Evolutionary conservation across 2,113 vertebrate genomes (phyloP), one percentile per base, ranked within the genome.

Genomic region (Caretta caretta): DNA sequence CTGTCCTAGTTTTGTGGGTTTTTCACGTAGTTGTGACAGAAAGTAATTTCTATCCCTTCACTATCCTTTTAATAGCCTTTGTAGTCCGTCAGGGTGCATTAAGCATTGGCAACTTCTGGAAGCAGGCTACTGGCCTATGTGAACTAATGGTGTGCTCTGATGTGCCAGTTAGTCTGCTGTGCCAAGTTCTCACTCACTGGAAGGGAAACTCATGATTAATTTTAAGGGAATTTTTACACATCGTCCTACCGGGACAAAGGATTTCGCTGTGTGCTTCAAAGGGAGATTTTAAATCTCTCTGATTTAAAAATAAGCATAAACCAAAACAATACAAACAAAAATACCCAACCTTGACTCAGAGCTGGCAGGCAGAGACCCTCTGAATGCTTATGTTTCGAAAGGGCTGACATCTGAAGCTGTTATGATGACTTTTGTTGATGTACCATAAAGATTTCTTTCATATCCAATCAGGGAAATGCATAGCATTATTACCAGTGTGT

Each of bases 31-130:
- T 78, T 90, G 89, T 8, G 83, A 92, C 95, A 97, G 69, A 94
- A 93, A 97, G 94, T 92, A 95, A 96, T 97, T 96, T 94, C 81
- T 69, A 90, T 88, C 96, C 84, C 83, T 76, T 80, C 83, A 81
- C 75, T 97, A 95, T 96, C 94, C 92, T 95, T 95, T 93, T 95
- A 94, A 88, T 95, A 96, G 93, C 93, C 92, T 95, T 92, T 94
- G 89, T 94, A 87, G 94, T 96, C 96, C 96, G 89, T 95, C 90
- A 91, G 84, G 90, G 83, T 75, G 59, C 87, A 86, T 97, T 97
- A 96, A 59, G 83, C 69, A 76, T 85, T 93, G 92, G 90, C 90
- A 96, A 82, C 90, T 97, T 97, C 96, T 93, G 62, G 69, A 94
- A 90, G 87, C 82, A 90, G 89, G 80, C 90, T 90, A 80, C 95